Conservation (phyloP, 1,140 invertebrate species). For the Bombus confusus region DNA sequence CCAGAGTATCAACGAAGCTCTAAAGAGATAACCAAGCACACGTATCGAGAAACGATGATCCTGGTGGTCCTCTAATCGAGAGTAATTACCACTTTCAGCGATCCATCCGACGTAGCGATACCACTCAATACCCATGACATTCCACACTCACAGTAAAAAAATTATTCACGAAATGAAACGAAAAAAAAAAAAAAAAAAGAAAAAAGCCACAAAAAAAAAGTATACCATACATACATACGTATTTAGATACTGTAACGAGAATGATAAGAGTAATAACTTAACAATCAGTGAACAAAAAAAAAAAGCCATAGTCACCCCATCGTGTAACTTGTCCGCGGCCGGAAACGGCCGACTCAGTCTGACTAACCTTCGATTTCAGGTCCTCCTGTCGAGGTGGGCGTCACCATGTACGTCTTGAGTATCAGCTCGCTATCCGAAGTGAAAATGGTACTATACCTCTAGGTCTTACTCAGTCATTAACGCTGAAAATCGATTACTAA, state of each 20-base stretch:
- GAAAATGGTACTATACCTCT: constrained; percentile 94
- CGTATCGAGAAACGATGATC: constrained; percentile 45
- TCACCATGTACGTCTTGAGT: constrained; percentile 99
- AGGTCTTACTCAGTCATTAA: constrained; percentile 83
- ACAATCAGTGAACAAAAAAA: constrained; percentile 54
- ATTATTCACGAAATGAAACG: constrained; percentile 43
- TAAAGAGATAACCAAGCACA: constrained; percentile 54
- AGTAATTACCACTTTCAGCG: constrained; percentile 69
- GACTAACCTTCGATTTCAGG: constrained; percentile 88
- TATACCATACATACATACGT: constrained; percentile 26
- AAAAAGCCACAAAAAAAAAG: constrained; percentile 10
- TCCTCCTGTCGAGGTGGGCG: constrained; percentile 97
- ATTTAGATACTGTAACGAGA: constrained; percentile 19
- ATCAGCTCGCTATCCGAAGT: constrained; percentile 99
- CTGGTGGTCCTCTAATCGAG: constrained; percentile 60
- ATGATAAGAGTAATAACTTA: constrained; percentile 32
- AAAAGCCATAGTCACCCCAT: constrained; percentile 65
- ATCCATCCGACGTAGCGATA: constrained; percentile 65
- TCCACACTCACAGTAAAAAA: constrained; percentile 61
- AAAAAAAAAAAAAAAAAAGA: constrained; percentile 36
- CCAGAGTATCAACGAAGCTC: background rate
- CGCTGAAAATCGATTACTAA: constrained; percentile 72
- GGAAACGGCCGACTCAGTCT: constrained; percentile 79
- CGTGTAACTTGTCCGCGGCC: constrained; percentile 73
- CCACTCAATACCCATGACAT: constrained; percentile 58